Percentiles rank a stretch among this genome's conserved stretches.
Conservation (phyloP, 2,797 vertebrate genomes). For the Halcyon leucocephala region DNA sequence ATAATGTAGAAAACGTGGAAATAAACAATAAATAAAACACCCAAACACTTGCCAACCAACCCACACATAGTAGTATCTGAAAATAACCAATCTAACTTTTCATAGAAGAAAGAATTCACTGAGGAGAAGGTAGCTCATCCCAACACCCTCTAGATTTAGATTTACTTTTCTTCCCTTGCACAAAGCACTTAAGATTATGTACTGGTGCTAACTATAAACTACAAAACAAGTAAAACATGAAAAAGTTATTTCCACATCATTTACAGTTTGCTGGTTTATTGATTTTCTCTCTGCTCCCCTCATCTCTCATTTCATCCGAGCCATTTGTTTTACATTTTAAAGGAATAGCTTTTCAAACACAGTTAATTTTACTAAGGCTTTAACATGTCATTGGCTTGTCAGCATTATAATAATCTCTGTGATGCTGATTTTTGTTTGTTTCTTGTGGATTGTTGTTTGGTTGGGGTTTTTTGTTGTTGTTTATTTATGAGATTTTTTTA, state of each 20-base stretch:
- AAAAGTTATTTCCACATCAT: conserved; percentile 46
- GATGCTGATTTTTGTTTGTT: neutral
- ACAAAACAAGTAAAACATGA: conserved; percentile 7
- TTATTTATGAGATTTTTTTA: neutral
- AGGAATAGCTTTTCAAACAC: conserved; percentile 1
- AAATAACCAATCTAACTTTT: neutral
- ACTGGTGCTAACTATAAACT: conserved; percentile 25
- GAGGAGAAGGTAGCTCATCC: neutral
- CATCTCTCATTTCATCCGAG: conserved; percentile 2
- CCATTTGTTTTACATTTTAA: conserved; percentile 48
- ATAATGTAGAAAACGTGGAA: neutral
- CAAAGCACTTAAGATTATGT: neutral
- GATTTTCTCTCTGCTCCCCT: conserved; percentile 2
- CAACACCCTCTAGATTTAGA: neutral
- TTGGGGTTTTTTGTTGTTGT: no score
- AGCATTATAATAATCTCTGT: neutral
- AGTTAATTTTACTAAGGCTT: conserved; percentile 36
- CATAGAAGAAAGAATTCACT: neutral
- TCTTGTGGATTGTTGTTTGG: no score
- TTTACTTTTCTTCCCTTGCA: conserved; percentile 9
- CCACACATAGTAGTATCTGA: neutral
- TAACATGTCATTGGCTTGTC: neutral
- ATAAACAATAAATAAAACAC: neutral
- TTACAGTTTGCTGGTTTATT: conserved; percentile 44
- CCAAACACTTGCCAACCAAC: neutral